phyloP scores from a whole-genome alignment of 2,113 vertebrate species.

The Scomber japonicus region DNA sequence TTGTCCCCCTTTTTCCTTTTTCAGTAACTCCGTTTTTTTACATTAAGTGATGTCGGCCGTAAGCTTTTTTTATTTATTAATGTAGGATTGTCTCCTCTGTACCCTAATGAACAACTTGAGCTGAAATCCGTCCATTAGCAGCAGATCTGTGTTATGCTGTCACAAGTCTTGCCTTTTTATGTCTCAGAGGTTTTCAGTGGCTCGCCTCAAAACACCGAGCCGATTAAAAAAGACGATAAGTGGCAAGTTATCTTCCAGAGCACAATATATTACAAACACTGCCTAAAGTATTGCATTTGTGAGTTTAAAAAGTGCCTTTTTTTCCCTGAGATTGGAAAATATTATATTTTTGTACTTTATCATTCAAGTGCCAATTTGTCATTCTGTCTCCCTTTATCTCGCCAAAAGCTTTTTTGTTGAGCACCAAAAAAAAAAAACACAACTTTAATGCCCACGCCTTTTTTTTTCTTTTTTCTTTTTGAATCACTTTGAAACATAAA shows the following conservation, averaged over 20 bases:
- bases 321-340: conserved; percentile 53
- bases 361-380: conserved; percentile 64
- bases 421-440: conserved; percentile 30
- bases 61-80: too few relatives aligned
- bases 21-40: neutral
- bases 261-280: conserved; percentile 57
- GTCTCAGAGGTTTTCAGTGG: neutral
- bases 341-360: conserved; percentile 71
- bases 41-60: neutral
- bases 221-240: conserved; percentile 21
- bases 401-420: conserved; percentile 46
- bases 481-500: conserved; percentile 7
- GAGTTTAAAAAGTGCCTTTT: conserved; percentile 71
- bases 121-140: conserved; percentile 53
- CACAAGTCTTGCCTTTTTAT: conserved; percentile 13
- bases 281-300: conserved; percentile 47
- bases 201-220: neutral
- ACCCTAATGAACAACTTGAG: neutral
- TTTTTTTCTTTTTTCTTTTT: conserved; percentile 11
- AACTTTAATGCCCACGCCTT: conserved; percentile 38
- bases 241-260: conserved; percentile 29
- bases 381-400: conserved; percentile 54
- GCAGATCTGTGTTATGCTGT: neutral
- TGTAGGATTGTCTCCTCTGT: conserved; percentile 19
- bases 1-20: neutral